Base-by-base conservation (phyloP, 1,140 invertebrate species). In the Oscheius sp. region DNA sequence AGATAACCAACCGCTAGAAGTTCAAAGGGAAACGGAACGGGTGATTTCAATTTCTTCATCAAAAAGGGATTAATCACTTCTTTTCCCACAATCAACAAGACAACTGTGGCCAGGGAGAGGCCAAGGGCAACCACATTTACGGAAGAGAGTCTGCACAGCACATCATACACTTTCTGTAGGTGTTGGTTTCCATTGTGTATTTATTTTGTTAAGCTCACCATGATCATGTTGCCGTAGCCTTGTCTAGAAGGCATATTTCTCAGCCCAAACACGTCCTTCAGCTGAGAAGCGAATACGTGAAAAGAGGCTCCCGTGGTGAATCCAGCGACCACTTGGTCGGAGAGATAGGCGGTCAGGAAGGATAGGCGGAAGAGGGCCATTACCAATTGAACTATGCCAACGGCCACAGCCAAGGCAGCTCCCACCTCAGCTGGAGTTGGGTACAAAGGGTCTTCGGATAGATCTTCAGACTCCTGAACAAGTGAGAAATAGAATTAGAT, bases 311-410 rank as follows among this genome's bases (percentile, higher is more conserved):
- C 81, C 13, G 81, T 83, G 18, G 81, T 80, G 62, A 83, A 83
- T 3, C 81, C 81, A 20, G 79, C 73, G 26, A 83, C 78, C 2
- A 74, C 55, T 35, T 70, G 71, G 63, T 80, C 79, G 18, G 82
- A 84, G 46, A 82, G 83, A 45, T 83, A 83, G 1, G 82, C 78
- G 1, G 81, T 83, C 26, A 83, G 69, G 59, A 84, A 80, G 34
- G 82, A 79, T 23, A 83, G 73, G 3, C 80, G 80, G 15, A 84
- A 64, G 36, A 83, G 34, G n/a, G 70, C 81, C 82, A 83, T 84
- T 34, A 23, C 42, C 1, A 66, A 26, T 29, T 68, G 65, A 35
- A 68, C 49, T 20, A 68, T 2, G 2, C 65, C 65, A 20, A 68
- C 49, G 15, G 84, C 84, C 10, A 86, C 80, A 4, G 79, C 79